phyloP scores from a whole-genome alignment of 2,797 vertebrate species.

The Centroberyx gerrardi region DNA sequence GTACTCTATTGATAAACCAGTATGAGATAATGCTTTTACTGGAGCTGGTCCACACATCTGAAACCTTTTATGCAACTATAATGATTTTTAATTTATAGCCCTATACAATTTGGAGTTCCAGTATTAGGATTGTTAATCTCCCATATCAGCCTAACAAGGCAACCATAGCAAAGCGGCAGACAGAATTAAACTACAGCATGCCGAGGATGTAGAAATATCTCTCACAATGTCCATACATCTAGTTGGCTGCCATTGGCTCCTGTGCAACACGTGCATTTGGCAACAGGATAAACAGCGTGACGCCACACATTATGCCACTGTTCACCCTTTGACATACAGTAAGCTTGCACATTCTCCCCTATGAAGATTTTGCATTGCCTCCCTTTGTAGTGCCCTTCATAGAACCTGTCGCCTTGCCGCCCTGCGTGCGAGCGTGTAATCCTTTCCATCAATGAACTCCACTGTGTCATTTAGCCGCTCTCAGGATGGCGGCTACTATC shows the following conservation, averaged over 20 bases:
- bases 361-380: slow-evolving; percentile 59
- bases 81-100: too few species aligned
- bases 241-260: slow-evolving; percentile 21
- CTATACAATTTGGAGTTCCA: too few species aligned
- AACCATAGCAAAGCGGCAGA: too few species aligned
- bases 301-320: slow-evolving; percentile 47
- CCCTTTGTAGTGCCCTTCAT: slow-evolving; percentile 77
- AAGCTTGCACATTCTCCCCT: slow-evolving; percentile 43
- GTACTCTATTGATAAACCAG: slow-evolving; percentile 11
- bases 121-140: too few species aligned
- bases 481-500: slow-evolving; percentile 77
- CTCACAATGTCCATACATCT: background rate
- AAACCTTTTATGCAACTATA: background rate
- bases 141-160: too few species aligned
- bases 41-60: background rate
- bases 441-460: slow-evolving; percentile 85
- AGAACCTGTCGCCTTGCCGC: slow-evolving; percentile 63
- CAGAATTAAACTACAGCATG: too few species aligned
- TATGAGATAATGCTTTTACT: slow-evolving; percentile 3
- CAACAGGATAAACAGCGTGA: slow-evolving; percentile 54
- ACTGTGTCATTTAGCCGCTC: slow-evolving; percentile 83
- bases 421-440: slow-evolving; percentile 80
- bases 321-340: slow-evolving; percentile 58
- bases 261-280: slow-evolving; percentile 34
- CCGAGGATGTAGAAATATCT: background rate